Evolutionary conservation across 2,797 vertebrate genomes (phyloP).

Genomic region (Leptatherina wallacei): DNA sequence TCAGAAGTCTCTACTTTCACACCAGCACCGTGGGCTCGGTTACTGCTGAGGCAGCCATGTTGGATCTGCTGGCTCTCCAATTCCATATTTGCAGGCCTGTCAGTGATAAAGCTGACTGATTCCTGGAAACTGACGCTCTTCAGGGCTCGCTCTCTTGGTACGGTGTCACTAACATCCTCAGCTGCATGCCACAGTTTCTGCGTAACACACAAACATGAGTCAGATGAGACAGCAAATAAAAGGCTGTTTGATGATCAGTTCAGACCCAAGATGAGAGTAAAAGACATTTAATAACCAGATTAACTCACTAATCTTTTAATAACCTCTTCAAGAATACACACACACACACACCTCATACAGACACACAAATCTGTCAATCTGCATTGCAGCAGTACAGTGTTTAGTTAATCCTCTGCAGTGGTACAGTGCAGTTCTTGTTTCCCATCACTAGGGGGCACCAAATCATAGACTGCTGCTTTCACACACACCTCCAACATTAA

Average conservation of each 20-base stretch:
- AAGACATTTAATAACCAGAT: background rate
- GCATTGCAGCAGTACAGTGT: slow-evolving; percentile 62
- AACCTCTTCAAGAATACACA: slow-evolving; percentile 12
- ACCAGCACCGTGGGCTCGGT: slow-evolving; percentile 77
- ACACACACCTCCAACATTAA: background rate
- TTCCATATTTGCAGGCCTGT: slow-evolving; percentile 89
- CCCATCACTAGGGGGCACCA: slow-evolving; percentile 40
- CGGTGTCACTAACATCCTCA: slow-evolving; percentile 89
- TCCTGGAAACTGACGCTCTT: slow-evolving; percentile 89
- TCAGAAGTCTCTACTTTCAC: slow-evolving; percentile 87
- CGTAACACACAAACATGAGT: slow-evolving; percentile 53
- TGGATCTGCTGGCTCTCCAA: slow-evolving; percentile 89
- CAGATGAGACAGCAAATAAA: background rate
- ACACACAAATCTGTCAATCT: slow-evolving; percentile 39
- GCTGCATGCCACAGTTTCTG: slow-evolving; percentile 87
- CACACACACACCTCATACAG: slow-evolving; percentile 33
- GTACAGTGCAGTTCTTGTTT: slow-evolving; percentile 4
- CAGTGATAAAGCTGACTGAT: slow-evolving; percentile 83
- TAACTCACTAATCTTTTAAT: background rate
- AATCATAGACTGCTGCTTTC: background rate
- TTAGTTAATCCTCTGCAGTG: slow-evolving; percentile 33
- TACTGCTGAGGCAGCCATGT: slow-evolving; percentile 76
- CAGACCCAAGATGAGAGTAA: background rate
- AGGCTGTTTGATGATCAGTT: background rate
- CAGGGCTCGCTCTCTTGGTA: slow-evolving; percentile 82